Percentiles rank a stretch among this genome's conserved stretches.
phyloP scores from a whole-genome alignment of 37 sponge, comb jelly and placozoan species.

The Geodia barretti region DNA sequence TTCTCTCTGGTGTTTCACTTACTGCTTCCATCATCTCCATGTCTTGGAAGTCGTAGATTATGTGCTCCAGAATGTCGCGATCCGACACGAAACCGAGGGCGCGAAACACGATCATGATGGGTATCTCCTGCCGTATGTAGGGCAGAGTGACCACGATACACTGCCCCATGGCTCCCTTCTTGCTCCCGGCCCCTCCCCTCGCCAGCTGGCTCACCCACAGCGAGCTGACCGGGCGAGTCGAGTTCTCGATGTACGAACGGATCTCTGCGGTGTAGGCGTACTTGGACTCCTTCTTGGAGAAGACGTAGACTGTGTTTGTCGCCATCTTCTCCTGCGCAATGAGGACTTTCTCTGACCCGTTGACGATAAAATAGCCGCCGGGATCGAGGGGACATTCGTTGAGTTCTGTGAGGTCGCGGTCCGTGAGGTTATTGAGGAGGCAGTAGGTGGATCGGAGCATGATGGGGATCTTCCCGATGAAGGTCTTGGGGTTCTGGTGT shows the following conservation, averaged over 20 bases:
- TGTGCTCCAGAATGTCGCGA: constrained; percentile 99
- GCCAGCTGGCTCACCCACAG: constrained; percentile 98
- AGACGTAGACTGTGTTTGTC: constrained; percentile 98
- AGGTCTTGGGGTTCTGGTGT: constrained; percentile 77
- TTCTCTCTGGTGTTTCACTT: constrained; percentile 10
- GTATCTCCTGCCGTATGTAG: constrained; percentile 97
- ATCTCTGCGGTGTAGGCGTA: constrained; percentile 98
- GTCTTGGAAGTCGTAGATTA: constrained; percentile 99
- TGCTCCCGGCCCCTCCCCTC: constrained; percentile 81
- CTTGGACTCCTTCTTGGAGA: constrained; percentile 98
- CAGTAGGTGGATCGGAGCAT: constrained; percentile 99
- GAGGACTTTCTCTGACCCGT: constrained; percentile 98
- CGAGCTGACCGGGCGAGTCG: constrained; percentile 96
- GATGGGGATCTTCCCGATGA: constrained; percentile 99
- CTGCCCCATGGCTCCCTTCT: constrained; percentile 95
- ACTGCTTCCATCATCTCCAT: constrained; percentile 99
- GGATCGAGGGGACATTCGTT: constrained; percentile 99
- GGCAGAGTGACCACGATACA: constrained; percentile 95
- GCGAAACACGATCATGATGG: constrained; percentile 98
- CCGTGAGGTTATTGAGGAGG: constrained; percentile 89
- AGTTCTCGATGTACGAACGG: constrained; percentile 99
- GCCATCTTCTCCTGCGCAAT: constrained; percentile 99
- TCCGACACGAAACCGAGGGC: constrained; percentile 99
- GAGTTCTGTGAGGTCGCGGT: constrained; percentile 96
- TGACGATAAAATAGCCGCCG: constrained; percentile 98